Evolutionary conservation across 2,113 vertebrate species (phyloP).

Genomic region (Aleadryas rufinucha): DNA sequence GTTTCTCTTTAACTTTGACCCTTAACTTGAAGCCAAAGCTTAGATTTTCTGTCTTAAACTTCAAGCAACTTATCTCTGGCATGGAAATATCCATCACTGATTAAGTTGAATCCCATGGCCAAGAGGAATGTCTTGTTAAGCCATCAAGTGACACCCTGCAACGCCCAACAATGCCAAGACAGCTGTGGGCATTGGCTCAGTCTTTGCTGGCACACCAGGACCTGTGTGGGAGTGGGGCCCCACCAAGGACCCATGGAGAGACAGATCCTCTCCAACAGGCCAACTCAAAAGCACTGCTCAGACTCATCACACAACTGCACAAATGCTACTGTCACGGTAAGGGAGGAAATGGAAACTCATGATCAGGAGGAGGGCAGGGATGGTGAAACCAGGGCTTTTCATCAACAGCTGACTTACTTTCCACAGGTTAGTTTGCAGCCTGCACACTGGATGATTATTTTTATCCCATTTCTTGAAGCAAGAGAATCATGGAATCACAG

Average conservation of each 20-base stretch:
- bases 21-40: neutral
- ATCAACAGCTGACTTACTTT: neutral
- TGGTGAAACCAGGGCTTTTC: neutral
- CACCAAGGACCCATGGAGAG: neutral
- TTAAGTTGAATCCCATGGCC: neutral
- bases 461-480: neutral
- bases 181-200: neutral
- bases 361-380: neutral
- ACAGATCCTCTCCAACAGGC: neutral
- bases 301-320: neutral
- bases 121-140: neutral
- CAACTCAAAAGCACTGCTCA: neutral
- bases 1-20: neutral
- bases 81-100: neutral
- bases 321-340: neutral
- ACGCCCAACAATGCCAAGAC: neutral
- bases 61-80: neutral
- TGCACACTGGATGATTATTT: neutral
- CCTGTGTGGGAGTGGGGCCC: neutral
- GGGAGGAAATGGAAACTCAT: neutral
- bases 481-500: neutral
- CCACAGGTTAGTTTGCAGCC: neutral
- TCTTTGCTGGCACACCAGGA: neutral
- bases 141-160: fast-evolving
- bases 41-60: neutral